Conservation (phyloP, 2,797 vertebrate species). For the Pseudochirops corinnae region DNA sequence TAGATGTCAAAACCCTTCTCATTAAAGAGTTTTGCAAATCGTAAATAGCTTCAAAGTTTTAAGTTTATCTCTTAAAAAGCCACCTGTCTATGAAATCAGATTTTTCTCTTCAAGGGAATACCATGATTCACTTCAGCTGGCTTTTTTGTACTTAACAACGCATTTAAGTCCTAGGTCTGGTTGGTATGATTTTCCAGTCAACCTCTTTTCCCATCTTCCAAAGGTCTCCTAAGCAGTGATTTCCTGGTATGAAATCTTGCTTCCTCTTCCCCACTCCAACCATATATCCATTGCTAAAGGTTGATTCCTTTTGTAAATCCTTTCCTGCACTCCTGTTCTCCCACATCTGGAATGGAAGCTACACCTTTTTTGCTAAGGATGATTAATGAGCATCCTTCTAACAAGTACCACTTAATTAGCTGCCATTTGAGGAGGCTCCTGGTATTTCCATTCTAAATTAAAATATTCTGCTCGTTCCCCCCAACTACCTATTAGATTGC, state of each 20-base stretch:
- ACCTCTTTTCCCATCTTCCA: neutral
- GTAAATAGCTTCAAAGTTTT: neutral
- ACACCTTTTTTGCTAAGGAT: neutral
- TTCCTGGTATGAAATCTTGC: neutral
- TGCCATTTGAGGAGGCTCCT: neutral
- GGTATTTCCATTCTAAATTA: neutral
- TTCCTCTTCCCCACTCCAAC: rapidly evolving
- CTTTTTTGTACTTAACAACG: neutral
- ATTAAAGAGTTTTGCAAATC: neutral
- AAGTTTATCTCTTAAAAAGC: neutral
- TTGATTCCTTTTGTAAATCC: neutral
- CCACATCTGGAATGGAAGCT: neutral
- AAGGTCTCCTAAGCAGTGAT: neutral
- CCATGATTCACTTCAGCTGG: neutral
- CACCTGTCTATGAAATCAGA: neutral
- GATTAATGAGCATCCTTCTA: neutral
- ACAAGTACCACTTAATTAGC: neutral
- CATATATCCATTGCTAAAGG: neutral
- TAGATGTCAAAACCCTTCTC: neutral
- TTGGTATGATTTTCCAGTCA: neutral
- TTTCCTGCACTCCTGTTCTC: neutral
- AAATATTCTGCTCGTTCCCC: neutral
- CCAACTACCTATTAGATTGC: neutral
- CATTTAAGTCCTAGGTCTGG: neutral
- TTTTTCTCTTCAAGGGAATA: neutral